phyloP scores from a whole-genome alignment of 2,113 vertebrate species.

The Maccullochella peelii region DNA sequence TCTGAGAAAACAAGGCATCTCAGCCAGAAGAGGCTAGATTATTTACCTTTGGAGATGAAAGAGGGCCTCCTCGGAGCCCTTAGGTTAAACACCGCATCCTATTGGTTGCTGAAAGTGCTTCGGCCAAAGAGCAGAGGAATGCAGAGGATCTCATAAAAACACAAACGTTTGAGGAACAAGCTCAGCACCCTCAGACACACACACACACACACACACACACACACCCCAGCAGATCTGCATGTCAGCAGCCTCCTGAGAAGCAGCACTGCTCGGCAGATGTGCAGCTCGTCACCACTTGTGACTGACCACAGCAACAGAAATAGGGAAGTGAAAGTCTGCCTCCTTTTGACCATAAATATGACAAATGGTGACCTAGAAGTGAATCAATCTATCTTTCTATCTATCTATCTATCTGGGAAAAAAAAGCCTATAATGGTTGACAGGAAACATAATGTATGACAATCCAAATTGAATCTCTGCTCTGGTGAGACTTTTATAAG shows the following conservation, averaged over 20 bases:
- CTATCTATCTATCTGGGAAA: neutral
- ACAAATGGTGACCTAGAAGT: neutral
- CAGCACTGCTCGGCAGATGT: conserved; percentile 52
- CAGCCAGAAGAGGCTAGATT: conserved; percentile 37
- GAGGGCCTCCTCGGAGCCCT: conserved; percentile 50
- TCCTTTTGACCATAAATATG: neutral
- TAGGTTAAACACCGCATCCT: conserved; percentile 61
- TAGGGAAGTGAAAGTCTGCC: conserved; percentile 74
- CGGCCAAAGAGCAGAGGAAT: conserved; percentile 67
- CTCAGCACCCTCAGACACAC: conserved; percentile 48
- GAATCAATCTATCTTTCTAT: neutral
- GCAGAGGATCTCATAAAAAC: conserved; percentile 76
- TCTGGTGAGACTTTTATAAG: conserved; percentile 12
- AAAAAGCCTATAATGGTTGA: neutral
- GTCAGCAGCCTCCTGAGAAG: conserved; percentile 69
- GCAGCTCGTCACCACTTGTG: conserved; percentile 49
- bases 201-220: conserved; percentile 26
- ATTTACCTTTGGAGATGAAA: conserved; percentile 79
- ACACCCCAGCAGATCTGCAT: conserved; percentile 32
- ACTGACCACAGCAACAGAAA: conserved; percentile 37
- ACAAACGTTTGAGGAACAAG: conserved; percentile 74
- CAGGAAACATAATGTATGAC: conserved; percentile 10
- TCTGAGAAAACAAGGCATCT: conserved; percentile 38
- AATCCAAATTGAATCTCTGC: neutral
- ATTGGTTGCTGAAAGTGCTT: conserved; percentile 59